Percentiles rank a stretch among this genome's conserved stretches.
Evolutionary conservation across 2,113 vertebrate genomes (phyloP).

Genomic region (Aleadryas rufinucha): DNA sequence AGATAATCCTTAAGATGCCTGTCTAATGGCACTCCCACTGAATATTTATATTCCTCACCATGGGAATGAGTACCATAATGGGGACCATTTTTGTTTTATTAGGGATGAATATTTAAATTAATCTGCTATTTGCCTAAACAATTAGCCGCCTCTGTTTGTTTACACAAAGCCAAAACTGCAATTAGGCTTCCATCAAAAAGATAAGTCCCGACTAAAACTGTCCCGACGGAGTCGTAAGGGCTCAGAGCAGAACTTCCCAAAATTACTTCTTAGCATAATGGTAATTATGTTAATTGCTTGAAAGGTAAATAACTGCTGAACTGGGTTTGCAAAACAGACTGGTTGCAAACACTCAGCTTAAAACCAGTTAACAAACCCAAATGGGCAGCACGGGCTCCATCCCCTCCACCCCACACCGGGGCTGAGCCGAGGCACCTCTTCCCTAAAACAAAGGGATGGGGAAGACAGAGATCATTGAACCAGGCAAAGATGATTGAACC

Average conservation of each 20-base stretch:
- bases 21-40: constrained; percentile 78
- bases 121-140: constrained; percentile 87
- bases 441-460: not conserved
- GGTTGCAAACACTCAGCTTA: not conserved
- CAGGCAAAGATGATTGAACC: not conserved
- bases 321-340: constrained; percentile 60
- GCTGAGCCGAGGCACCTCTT: not conserved
- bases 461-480: not conserved
- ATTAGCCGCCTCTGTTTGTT: constrained; percentile 79
- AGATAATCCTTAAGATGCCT: constrained; percentile 76
- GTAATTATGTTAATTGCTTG: constrained; percentile 80
- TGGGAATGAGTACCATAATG: constrained; percentile 78
- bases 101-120: constrained; percentile 88
- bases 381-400: not conserved
- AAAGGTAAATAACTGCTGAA: constrained; percentile 83
- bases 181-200: constrained; percentile 83
- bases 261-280: constrained; percentile 81
- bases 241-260: constrained; percentile 76
- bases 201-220: constrained; percentile 78
- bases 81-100: constrained; percentile 83
- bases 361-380: constrained; percentile 40
- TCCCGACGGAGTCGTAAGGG: constrained; percentile 73
- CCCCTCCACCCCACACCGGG: not conserved
- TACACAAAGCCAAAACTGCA: constrained; percentile 82
- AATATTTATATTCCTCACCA: constrained; percentile 79